Evolutionary conservation across 1,140 invertebrate genomes (phyloP).

Genomic region (Laupala kohalensis): DNA sequence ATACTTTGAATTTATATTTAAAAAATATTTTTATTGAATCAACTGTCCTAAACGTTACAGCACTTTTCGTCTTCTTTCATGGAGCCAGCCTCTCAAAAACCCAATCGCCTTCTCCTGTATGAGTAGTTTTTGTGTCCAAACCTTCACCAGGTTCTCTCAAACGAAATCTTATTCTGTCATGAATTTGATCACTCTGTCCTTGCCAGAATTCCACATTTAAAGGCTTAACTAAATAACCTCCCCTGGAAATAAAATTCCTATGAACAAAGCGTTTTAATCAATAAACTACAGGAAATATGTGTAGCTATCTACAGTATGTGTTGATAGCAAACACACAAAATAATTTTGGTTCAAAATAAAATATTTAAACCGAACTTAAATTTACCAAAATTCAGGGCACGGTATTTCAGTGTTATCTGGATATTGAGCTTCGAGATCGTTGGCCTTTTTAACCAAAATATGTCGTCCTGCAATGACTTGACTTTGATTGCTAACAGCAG

Average conservation of each 20-base stretch:
- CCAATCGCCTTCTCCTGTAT: slow-evolving; percentile 78
- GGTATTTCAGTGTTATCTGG: slow-evolving; percentile 35
- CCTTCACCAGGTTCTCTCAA: slow-evolving; percentile 38
- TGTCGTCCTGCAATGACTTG: slow-evolving; percentile 56
- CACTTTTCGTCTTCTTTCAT: too few relatives aligned
- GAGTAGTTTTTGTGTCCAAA: slow-evolving; percentile 46
- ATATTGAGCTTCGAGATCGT: slow-evolving; percentile 46
- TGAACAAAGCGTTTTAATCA: too few relatives aligned
- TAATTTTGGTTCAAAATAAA: too few relatives aligned
- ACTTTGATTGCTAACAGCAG: slow-evolving; percentile 75
- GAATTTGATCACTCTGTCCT: slow-evolving; percentile 81
- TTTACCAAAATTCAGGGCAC: slow-evolving; percentile 60
- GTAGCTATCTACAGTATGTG: too few relatives aligned
- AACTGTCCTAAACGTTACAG: too few relatives aligned
- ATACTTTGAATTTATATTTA: too few relatives aligned
- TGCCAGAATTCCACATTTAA: slow-evolving; percentile 89
- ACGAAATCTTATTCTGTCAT: slow-evolving; percentile 82
- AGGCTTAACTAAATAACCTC: slow-evolving; percentile 75
- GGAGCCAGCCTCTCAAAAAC: slow-evolving; percentile 78
- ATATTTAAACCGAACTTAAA: slow-evolving; percentile 3
- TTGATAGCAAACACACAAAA: too few relatives aligned
- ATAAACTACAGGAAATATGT: too few relatives aligned
- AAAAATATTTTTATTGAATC: too few relatives aligned
- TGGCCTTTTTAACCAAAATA: slow-evolving; percentile 51
- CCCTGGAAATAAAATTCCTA: slow-evolving; percentile 44